Evolutionary conservation across 1,140 invertebrate species (phyloP), one percentile per base, ranked within the genome.

Genomic region (Meloidogyne chitwoodi): DNA sequence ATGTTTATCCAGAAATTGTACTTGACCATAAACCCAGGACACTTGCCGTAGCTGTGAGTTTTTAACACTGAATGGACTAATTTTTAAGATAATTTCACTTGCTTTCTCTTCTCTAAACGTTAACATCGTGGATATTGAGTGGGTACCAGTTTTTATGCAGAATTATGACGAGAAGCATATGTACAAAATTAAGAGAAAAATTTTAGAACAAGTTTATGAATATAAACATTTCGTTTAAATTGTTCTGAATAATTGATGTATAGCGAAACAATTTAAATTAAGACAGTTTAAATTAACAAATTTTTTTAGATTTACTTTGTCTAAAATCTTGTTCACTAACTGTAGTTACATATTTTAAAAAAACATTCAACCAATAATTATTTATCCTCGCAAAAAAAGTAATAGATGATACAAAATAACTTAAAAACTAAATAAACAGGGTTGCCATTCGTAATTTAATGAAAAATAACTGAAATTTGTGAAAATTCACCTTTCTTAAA

Each of bases 1-100:
- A 78, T 29, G 77, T 41, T 8, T 26, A 78, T 24, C 77, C 77
- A 27, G 38, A 79, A 44, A 68, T 78, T 48, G 68, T 78, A 14
- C 26, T 79, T 24, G 77, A 78, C 31, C 77, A 78, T 56, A 70
- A 44, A 61, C 77, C 77, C 11, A 78, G 62, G n/a, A 78, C 77
- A 38, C 14, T 78, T 38, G 77, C 77, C n/a, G 73, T 77, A 12
- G 31, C 66, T 26, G 76, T 73, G 11, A 16, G 5, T 48, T 38
- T 48, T 14, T 0, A 5, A 16, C 5, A 0, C 11, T 34, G 8
- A 12, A 38, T 38, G 34, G 34, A 38, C 4, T 38, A 38, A 38
- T 38, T 38, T 34, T 41, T 61, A 44, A 69, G 68, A 8, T 77
- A 24, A 63, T 77, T 48, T 77, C 75, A 19, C 64, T 77, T 74